phyloP scores from a whole-genome alignment of 2,113 vertebrate genomes.

The Prolemur simus region DNA sequence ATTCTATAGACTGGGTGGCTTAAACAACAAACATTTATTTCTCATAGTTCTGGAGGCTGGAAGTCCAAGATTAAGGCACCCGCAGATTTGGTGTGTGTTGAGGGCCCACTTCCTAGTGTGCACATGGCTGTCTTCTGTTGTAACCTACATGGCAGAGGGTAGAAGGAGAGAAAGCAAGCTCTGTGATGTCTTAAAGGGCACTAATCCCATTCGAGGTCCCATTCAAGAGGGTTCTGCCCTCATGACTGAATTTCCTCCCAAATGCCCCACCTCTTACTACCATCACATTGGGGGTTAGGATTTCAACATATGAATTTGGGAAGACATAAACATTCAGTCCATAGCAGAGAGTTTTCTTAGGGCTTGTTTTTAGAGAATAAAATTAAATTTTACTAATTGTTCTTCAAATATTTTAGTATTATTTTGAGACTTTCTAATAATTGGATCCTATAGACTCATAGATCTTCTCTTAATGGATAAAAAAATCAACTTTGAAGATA shows the following conservation, averaged over 20 bases:
- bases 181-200: not conserved
- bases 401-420: not conserved
- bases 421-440: not conserved
- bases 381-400: not conserved
- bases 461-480: not conserved
- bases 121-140: not conserved
- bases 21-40: not conserved
- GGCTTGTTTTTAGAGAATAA: constrained; percentile 12
- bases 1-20: not conserved
- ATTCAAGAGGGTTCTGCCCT: not conserved
- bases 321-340: not conserved
- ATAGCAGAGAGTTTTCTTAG: not conserved
- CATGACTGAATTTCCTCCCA: not conserved
- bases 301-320: not conserved
- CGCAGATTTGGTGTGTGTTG: not conserved
- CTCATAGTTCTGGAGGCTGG: not conserved
- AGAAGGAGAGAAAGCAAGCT: not conserved
- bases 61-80: not conserved
- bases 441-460: not conserved
- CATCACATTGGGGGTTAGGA: not conserved
- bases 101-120: not conserved
- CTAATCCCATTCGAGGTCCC: not conserved
- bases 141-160: not conserved
- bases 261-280: not conserved
- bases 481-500: not conserved